Evolutionary conservation across 2,888 invertebrate genomes (phyloP).

Genomic region (Leucophenga montana): DNA sequence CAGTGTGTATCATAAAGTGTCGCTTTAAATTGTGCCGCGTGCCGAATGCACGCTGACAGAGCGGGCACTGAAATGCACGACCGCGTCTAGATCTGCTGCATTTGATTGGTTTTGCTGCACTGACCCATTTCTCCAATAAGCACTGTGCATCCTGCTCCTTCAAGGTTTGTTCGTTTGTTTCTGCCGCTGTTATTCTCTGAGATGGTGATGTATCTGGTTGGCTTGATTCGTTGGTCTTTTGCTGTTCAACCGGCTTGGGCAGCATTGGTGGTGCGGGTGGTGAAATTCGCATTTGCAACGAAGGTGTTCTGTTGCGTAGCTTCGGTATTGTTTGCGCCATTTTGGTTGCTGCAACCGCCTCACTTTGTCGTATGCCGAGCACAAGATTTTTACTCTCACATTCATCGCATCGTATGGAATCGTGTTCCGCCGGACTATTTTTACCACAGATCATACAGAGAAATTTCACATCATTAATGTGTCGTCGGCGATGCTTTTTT

Average conservation of each 20-base stretch:
- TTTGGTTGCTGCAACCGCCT: slow-evolving; percentile 34
- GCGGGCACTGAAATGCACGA: slow-evolving; percentile 68
- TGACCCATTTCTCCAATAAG: neutral
- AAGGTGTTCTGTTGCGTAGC: slow-evolving; percentile 13
- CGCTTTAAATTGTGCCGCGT: slow-evolving; percentile 72
- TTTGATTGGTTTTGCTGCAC: neutral
- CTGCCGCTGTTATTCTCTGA: neutral
- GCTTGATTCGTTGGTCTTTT: neutral
- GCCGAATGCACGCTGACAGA: slow-evolving; percentile 71
- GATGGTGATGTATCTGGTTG: too few relatives aligned
- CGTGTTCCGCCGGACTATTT: slow-evolving; percentile 62
- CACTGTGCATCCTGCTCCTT: neutral
- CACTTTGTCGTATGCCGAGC: slow-evolving; percentile 43
- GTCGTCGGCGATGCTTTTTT: slow-evolving; percentile 71
- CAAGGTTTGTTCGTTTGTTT: neutral
- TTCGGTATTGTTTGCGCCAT: slow-evolving; percentile 40
- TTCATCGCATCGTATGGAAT: slow-evolving; percentile 68
- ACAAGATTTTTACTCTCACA: slow-evolving; percentile 66
- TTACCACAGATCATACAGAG: slow-evolving; percentile 70
- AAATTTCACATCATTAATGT: slow-evolving; percentile 62
- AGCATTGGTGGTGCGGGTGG: neutral
- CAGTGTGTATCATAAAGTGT: slow-evolving; percentile 73
- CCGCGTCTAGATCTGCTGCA: slow-evolving; percentile 42
- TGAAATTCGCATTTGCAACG: neutral
- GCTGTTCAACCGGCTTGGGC: neutral